Percentiles rank a stretch among this genome's conserved stretches.
phyloP scores from a whole-genome alignment of 2,113 vertebrate species.

The Pseudopipra pipra region DNA sequence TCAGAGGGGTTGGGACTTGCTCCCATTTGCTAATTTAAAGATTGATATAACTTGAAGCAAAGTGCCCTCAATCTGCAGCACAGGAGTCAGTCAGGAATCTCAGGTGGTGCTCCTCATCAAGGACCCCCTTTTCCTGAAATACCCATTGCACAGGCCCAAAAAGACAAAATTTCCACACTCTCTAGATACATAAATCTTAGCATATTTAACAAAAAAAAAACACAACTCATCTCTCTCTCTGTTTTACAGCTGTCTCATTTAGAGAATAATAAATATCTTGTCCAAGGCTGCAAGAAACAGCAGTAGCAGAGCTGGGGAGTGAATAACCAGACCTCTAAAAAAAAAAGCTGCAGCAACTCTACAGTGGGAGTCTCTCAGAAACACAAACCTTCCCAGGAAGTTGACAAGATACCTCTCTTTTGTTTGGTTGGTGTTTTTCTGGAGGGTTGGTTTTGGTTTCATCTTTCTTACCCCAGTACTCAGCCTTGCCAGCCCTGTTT shows the following conservation, averaged over 20 bases:
- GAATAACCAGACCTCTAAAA: not conserved
- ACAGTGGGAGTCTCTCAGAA: not conserved
- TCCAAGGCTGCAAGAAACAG: not conserved
- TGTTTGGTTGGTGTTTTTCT: not conserved
- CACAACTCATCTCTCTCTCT: not conserved
- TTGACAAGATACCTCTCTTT: not conserved
- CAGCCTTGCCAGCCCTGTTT: accelerated
- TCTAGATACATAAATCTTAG: not conserved
- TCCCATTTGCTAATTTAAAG: not conserved
- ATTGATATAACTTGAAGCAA: not conserved
- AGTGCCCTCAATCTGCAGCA: not conserved
- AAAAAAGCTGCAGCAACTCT: not conserved
- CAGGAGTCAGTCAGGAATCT: not conserved
- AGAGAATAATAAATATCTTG: not conserved
- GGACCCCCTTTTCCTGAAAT: not conserved
- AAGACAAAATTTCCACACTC: not conserved
- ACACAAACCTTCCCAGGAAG: not conserved
- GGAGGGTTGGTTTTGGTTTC: not conserved
- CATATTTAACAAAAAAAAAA: not conserved
- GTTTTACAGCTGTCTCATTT: not conserved
- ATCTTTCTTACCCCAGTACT: not conserved
- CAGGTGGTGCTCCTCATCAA: accelerated
- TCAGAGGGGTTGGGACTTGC: not conserved
- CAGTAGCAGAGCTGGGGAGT: not conserved
- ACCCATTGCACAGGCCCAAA: not conserved